Percentiles rank a stretch among this genome's conserved stretches.
phyloP scores from a whole-genome alignment of 1,140 invertebrate species.

The Diorhabda elongata region DNA sequence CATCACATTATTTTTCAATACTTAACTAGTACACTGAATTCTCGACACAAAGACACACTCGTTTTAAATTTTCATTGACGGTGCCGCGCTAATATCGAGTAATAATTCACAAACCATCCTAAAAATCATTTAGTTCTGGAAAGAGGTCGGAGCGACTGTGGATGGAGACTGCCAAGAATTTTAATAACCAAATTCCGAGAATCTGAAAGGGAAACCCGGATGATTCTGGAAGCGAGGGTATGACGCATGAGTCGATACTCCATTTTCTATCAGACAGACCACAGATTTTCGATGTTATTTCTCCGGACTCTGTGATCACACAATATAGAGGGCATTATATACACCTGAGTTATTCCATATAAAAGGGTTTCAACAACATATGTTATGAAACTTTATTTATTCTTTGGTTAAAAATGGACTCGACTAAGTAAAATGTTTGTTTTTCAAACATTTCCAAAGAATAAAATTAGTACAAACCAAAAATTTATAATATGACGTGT shows the following conservation, averaged over 20 bases:
- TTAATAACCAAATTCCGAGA: constrained; percentile 2
- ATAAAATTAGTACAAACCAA: too few relatives aligned
- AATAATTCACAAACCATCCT: constrained; percentile 1
- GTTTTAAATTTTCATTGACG: constrained; percentile 2
- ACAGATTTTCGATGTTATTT: background rate
- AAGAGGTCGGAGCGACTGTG: background rate
- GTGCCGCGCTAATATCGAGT: background rate
- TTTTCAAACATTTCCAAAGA: too few relatives aligned
- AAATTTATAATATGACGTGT: too few relatives aligned
- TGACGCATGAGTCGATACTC: constrained; percentile 1
- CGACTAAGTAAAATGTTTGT: too few relatives aligned
- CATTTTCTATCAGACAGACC: background rate
- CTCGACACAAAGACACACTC: background rate
- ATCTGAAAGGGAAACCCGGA: background rate
- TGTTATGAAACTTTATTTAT: too few relatives aligned
- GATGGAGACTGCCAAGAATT: background rate
- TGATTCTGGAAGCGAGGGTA: background rate
- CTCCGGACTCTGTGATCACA: background rate
- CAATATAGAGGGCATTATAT: background rate
- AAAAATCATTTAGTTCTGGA: constrained; percentile 2
- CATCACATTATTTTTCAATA: background rate
- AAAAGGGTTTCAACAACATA: background rate
- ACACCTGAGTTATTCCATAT: background rate
- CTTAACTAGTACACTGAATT: background rate
- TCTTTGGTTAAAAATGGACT: too few relatives aligned